phyloP scores from a whole-genome alignment of 2,797 vertebrate species.

The Sebastes hopkinsi region DNA sequence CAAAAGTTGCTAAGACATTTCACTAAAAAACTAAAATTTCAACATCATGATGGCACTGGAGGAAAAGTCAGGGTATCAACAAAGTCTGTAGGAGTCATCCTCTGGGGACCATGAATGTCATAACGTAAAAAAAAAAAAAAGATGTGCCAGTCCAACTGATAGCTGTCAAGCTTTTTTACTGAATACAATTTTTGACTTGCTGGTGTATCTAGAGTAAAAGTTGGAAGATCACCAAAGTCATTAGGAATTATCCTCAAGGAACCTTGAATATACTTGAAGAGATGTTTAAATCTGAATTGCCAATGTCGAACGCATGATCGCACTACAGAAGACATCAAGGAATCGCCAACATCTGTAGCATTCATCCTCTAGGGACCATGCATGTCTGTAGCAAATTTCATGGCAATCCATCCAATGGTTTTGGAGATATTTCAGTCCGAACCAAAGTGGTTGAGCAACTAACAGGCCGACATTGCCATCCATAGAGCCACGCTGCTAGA shows the following conservation, averaged over 20 bases:
- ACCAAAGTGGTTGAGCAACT: not conserved
- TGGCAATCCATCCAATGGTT: not conserved
- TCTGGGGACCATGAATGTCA: not conserved
- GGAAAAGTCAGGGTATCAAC: not conserved
- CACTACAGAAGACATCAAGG: not conserved
- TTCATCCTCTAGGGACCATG: not conserved
- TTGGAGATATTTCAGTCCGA: not conserved
- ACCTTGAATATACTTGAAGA: not conserved
- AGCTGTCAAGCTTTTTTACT: not conserved
- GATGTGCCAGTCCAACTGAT: not conserved
- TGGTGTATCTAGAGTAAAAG: not conserved
- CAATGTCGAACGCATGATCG: not conserved
- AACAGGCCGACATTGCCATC: not conserved
- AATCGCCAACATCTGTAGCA: not conserved
- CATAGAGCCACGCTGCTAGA: not conserved
- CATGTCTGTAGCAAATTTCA: not conserved
- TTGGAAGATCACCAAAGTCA: not conserved
- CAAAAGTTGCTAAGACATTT: not conserved
- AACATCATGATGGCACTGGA: not conserved
- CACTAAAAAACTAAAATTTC: not conserved
- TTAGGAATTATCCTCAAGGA: not conserved
- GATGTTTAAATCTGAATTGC: not conserved
- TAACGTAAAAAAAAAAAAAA: not conserved
- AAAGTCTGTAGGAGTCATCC: not conserved
- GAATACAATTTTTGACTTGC: not conserved